Evolutionary conservation across 2,888 invertebrate genomes (phyloP), one percentile per base, ranked within the genome.

Genomic region (Tromatobia lineatoria): DNA sequence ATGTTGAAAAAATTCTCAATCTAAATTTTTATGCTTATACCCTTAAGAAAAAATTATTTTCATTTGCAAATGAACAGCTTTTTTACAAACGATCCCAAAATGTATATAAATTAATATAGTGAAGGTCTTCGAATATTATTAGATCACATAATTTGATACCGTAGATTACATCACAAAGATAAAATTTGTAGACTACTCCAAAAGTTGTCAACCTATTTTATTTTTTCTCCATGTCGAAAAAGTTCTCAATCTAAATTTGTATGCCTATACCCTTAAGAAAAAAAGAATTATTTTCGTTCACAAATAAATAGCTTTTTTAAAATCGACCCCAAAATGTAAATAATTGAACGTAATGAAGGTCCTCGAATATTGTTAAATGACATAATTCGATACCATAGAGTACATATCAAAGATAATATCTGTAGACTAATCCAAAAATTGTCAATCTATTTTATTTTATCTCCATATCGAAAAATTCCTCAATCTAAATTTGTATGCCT

Each of bases 381-480:
- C 29, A 29, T 29, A n/a, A 38, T 61, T 38, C 15, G 18, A 61
- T 57, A 57, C 15, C 34, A 25, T 54, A n/a, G 34, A 61, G 34
- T 61, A n/a, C 34, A 34, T 61, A 61, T 61, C 59, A 8, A n/a
- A n/a, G n/a, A n/a, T n/a, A n/a, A n/a, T n/a, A n/a, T 29, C 4
- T 29, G 29, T 29, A 29, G 29, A 29, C 4, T 4, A 29, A 29
- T 29, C 4, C 3, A 29, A 4, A 29, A 29, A 29, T 29, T 3
- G 29, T 4, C 3, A 29, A 29, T 3, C 2, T 13, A 23, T n/a
- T 54, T 18, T 13, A 61, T 61, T 29, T 34, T 18, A 1, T 20
- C n/a, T 52, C 20, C 42, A 45, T 23, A 34, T 23, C 7, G 13
- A 8, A 34, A 34, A 34, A 34, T 23, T 54, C 18, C 20, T 11